Evolutionary conservation across 2,888 invertebrate species (phyloP).

Genomic region (Agrochola litura): DNA sequence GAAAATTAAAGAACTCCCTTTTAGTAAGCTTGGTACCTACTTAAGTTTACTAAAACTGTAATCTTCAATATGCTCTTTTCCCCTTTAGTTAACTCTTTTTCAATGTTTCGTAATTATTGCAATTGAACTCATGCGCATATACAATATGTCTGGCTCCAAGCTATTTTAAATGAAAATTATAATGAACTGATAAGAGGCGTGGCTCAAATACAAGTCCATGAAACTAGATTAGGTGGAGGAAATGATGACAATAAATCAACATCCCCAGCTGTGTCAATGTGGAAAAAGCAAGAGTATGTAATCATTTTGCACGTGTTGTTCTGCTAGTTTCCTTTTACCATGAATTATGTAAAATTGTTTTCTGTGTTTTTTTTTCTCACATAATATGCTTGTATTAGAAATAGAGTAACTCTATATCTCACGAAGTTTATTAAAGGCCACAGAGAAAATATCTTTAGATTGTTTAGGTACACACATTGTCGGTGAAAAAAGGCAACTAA

Average conservation of each 20-base stretch:
- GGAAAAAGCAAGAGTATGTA: not conserved
- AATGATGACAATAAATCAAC: not conserved
- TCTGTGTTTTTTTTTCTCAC: not conserved
- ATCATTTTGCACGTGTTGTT: not conserved
- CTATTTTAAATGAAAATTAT: not conserved
- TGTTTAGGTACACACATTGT: slow-evolving; percentile 72
- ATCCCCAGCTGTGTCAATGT: not conserved
- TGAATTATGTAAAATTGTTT: not conserved
- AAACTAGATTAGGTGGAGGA: not conserved
- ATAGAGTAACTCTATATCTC: slow-evolving; percentile 7
- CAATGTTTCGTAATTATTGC: not conserved
- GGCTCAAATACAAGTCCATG: no score
- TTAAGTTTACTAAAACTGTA: not conserved
- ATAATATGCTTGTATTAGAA: not conserved
- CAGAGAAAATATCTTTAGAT: slow-evolving; percentile 64
- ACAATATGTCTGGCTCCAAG: not conserved
- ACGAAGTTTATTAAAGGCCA: slow-evolving; percentile 24
- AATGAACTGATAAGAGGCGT: not conserved
- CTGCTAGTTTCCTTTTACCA: not conserved
- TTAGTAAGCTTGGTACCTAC: not conserved
- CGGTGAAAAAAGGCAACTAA: slow-evolving; percentile 78
- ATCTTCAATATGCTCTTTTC: not conserved
- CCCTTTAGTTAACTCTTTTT: not conserved
- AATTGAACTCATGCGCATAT: not conserved
- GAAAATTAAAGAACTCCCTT: not conserved